Base-by-base conservation (phyloP, 2,797 vertebrate species). In the Pempheris klunzingeri region DNA sequence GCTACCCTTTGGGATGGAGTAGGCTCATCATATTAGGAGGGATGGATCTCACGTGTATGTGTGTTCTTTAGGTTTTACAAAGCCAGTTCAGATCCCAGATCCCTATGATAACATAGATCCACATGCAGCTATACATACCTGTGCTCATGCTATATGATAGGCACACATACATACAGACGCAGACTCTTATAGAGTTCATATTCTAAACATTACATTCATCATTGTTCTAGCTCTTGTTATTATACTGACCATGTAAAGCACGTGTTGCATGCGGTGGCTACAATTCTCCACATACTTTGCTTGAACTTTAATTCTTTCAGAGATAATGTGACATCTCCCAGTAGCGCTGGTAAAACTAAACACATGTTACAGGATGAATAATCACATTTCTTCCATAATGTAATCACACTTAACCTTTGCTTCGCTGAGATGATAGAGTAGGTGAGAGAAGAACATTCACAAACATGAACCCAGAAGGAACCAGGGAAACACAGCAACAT, bases 321-420 rank as follows among this genome's bases (percentile, higher is more conserved):
- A 7, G 4, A 71, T 69, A 59, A 41, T 11, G 1, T 67, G 66
- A 73, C 59, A 36, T 71, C 38, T 59, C 15, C 17, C 80, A 44
- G 71, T 67, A 82, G 61, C 62, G 20, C 66, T 26, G 55, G 11
- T 22, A 58, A 43, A 75, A 62, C 20, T 50, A 59, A 64, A 77
- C 49, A 82, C 24, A 70, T 34, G n/a, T 20, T 67, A 34, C 20
- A 24, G 39, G 38, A 84, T 76, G 47, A 74, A 73, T 72, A 65
- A 72, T 52, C 11, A 52, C 0, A 62, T 67, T 85, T 77, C 57
- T 87, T 76, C 65, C 74, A 71, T 36, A 11, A 26, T 1, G 38
- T 74, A 71, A 84, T 80, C 58, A 62, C 44, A 58, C 50, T 78
- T 82, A 67, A 49, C 72, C 61, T 71, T 68, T 4, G 7, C 43